These are phyloP conservation scores for Eupithecia dodoneata DNA, from an alignment of 2,888 invertebrate genomes.

Conservation along the genomic window DNA sequence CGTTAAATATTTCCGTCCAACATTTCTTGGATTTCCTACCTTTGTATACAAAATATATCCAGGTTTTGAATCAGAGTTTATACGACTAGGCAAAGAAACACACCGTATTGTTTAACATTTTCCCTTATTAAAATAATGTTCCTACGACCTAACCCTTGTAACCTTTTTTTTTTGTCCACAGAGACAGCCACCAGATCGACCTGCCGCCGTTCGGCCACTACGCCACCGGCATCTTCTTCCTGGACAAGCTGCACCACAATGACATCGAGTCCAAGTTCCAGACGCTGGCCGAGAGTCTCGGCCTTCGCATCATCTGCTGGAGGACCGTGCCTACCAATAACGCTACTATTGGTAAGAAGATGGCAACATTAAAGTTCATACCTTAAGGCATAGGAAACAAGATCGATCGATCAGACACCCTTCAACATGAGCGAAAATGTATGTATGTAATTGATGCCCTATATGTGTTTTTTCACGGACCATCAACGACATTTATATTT, in stretches of 20 bases:
- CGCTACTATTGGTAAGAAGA: conserved; percentile 88
- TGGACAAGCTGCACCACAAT: conserved; percentile 92
- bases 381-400: too few species aligned
- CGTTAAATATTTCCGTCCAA: too few species aligned
- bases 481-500: neutral
- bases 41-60: too few species aligned
- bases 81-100: too few species aligned
- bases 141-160: too few species aligned
- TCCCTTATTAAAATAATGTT: too few species aligned
- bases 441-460: neutral
- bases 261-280: conserved; percentile 92
- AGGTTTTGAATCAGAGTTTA: too few species aligned
- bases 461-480: neutral
- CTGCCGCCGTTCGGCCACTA: conserved; percentile 95
- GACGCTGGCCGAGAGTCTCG: conserved; percentile 91
- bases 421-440: too few species aligned
- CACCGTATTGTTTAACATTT: too few species aligned
- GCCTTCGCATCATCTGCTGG: conserved; percentile 95
- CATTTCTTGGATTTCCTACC: too few species aligned
- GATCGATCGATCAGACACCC: too few species aligned
- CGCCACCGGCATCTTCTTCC: conserved; percentile 98
- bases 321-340: conserved; percentile 96
- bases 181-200: conserved; percentile 91
- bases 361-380: neutral
- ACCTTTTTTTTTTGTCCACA: conserved; percentile 62